Conservation (phyloP, 2,888 invertebrate species). For the Drosophila mimica region DNA sequence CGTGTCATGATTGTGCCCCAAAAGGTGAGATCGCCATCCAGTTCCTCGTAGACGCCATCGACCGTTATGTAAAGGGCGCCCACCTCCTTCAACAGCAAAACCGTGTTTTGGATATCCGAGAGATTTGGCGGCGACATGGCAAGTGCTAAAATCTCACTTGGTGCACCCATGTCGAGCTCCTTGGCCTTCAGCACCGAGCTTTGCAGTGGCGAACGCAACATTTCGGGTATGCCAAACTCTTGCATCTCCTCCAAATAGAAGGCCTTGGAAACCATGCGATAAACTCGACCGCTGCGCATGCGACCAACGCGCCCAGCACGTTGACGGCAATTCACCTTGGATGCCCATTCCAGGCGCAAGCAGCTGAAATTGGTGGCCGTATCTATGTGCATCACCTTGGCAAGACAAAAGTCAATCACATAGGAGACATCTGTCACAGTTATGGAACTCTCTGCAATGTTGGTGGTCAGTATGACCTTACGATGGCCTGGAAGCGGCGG, state of each 20-base stretch:
- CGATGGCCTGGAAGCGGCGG: conserved; percentile 85
- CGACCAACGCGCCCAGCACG: conserved; percentile 96
- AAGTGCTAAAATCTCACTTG: conserved; percentile 91
- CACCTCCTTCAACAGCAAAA: conserved; percentile 93
- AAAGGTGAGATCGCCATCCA: conserved; percentile 95
- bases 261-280: conserved; percentile 89
- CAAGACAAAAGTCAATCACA: conserved; percentile 97
- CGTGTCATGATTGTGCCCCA: conserved; percentile 93
- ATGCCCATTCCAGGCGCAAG: conserved; percentile 94
- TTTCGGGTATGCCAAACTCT: conserved; percentile 89
- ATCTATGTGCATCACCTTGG: conserved; percentile 92
- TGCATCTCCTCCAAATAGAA: conserved; percentile 88
- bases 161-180: conserved; percentile 92
- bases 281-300: conserved; percentile 93
- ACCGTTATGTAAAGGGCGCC: conserved; percentile 90
- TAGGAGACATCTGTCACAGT: conserved; percentile 95
- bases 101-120: conserved; percentile 91
- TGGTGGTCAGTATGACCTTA: conserved; percentile 95
- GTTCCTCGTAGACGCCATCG: conserved; percentile 86
- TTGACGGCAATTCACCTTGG: conserved; percentile 95
- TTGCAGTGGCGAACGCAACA: conserved; percentile 92
- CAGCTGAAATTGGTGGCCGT: conserved; percentile 88
- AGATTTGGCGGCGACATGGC: conserved; percentile 95
- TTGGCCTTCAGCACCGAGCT: conserved; percentile 92
- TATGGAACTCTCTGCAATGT: conserved; percentile 96